phyloP scores from a whole-genome alignment of 1,140 invertebrate species.

The Zaprionus ghesquierei region DNA sequence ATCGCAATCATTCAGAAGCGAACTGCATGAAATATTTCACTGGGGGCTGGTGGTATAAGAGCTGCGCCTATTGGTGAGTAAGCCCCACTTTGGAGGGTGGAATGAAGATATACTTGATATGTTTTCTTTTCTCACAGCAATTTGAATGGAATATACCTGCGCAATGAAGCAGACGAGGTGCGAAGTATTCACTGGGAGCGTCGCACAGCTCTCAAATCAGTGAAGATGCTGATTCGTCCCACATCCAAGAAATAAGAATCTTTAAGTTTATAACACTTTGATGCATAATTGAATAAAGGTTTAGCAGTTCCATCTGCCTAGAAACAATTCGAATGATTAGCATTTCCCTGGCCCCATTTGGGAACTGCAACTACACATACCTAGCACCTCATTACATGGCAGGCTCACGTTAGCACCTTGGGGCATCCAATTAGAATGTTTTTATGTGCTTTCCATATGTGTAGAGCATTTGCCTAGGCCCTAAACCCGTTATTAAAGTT shows the following conservation, averaged over 20 bases:
- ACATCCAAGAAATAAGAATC: background rate
- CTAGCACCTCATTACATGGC: background rate
- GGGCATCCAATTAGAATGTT: slow-evolving; percentile 53
- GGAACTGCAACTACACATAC: background rate
- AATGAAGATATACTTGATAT: background rate
- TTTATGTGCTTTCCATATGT: slow-evolving; percentile 15
- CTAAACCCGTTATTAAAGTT: slow-evolving; percentile 16
- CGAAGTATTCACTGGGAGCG: background rate
- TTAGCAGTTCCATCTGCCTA: background rate
- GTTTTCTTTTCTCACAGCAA: background rate
- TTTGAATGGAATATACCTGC: background rate
- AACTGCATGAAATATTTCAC: background rate
- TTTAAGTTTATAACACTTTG: too few species aligned
- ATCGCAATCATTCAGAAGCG: background rate
- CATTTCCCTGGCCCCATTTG: background rate
- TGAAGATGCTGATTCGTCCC: background rate
- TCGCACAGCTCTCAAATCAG: background rate
- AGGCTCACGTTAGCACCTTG: slow-evolving; percentile 38
- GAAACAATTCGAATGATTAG: background rate
- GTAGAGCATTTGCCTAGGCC: slow-evolving; percentile 8
- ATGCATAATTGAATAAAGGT: background rate
- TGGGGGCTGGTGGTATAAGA: background rate
- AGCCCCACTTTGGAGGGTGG: background rate
- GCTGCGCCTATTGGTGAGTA: background rate
- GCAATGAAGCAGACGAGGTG: background rate